phyloP scores from a whole-genome alignment of 2,888 invertebrate species.

The Hermaeophaga mercurialis region DNA sequence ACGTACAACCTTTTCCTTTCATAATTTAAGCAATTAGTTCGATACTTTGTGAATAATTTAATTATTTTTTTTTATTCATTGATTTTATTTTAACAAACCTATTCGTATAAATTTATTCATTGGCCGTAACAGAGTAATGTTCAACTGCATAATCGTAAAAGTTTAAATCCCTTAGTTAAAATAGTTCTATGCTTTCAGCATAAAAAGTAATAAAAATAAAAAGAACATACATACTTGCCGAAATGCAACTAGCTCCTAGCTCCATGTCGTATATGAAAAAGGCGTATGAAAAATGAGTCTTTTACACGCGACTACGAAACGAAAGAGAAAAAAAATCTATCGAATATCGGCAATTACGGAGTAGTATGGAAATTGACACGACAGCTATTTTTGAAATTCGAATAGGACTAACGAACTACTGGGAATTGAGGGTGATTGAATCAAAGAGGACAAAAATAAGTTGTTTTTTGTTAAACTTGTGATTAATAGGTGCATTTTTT shows the following conservation, averaged over 20 bases:
- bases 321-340: constrained; percentile 1
- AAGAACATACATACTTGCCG: not conserved
- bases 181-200: not conserved
- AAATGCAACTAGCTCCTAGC: not conserved
- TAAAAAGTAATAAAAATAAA: not conserved
- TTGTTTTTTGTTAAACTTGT: not conserved
- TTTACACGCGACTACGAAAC: constrained; percentile 10
- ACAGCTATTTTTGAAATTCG: constrained; percentile 15
- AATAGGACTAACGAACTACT: constrained; percentile 3
- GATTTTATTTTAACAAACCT: too few relatives aligned
- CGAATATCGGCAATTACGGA: constrained; percentile 12
- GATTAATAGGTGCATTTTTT: not conserved
- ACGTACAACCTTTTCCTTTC: too few relatives aligned
- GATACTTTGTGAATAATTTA: too few relatives aligned
- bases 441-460: not conserved
- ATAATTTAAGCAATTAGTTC: too few relatives aligned
- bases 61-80: too few relatives aligned
- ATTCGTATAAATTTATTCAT: too few relatives aligned
- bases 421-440: not conserved
- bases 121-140: too few relatives aligned
- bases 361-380: constrained; percentile 13
- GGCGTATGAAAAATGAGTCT: constrained; percentile 3
- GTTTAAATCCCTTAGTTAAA: not conserved
- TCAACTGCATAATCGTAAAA: not conserved
- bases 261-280: not conserved